Evolutionary conservation across 1,140 invertebrate genomes (phyloP), one percentile per base, ranked within the genome.

Genomic region (Pseudachorutes palmiensis): DNA sequence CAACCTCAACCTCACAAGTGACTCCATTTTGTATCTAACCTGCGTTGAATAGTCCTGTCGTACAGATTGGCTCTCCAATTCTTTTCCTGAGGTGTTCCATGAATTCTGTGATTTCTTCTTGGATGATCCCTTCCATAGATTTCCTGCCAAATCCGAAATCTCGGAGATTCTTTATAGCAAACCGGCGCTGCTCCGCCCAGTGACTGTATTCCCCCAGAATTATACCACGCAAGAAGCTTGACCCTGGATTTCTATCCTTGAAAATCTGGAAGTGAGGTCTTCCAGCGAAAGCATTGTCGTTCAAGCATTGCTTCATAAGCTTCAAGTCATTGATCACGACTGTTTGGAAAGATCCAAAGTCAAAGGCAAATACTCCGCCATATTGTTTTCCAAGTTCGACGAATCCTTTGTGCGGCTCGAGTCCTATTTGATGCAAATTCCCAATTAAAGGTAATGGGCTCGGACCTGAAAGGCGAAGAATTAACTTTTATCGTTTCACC

Each of bases 141-240:
- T 41, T 32, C 41, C 41, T 62, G 2, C 60, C 76, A 26, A 78
- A 74, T 29, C 78, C 77, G 48, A 78, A 67, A 60, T 76, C 73
- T 57, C 75, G 62, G 26, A 79, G 67, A 16, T 73, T 67, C 22
- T 74, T 74, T 12, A 77, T 14, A 19, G 73, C 64, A 66, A 77
- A 77, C 58, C 73, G 69, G 19, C 77, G 71, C 22, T 77, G 75
- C 67, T 78, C 73, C 62, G 85, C 82, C 91, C 91, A 94, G 45
- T 88, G 79, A n/a, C 84, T 81, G 24, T 84, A 86, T 72, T 91
- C 89, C 0, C 86, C 87, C 0, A 90, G 75, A 0, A 90, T 72
- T 2, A 90, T 79, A 55, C 84, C 83, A 82, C 26, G 12, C 5
- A 2, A 60, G 30, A 32, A 9, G 2, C 9, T 60, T 12, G 58